A percentile compares a stretch with the other conserved stretches of the same genome.
These are phyloP conservation scores for Argentina silus DNA, from an alignment of 2,797 vertebrate genomes.

Conservation along the genomic window DNA sequence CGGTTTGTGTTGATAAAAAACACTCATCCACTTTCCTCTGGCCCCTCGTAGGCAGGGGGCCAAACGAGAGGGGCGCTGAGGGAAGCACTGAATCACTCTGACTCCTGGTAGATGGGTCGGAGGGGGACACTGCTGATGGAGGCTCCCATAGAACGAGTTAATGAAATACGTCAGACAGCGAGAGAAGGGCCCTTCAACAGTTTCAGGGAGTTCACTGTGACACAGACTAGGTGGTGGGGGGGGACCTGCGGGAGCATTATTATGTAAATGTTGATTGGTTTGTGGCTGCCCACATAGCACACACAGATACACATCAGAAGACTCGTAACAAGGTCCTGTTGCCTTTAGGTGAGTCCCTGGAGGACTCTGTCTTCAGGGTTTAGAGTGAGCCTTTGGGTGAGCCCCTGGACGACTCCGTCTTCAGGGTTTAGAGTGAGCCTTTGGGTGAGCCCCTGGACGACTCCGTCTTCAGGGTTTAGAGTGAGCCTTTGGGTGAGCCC, in stretches of 20 bases:
- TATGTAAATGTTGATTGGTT: not conserved
- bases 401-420: no score
- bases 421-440: no score
- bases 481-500: no score
- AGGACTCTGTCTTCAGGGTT: not conserved
- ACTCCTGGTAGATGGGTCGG: not conserved
- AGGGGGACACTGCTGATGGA: not conserved
- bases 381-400: not conserved
- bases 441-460: no score
- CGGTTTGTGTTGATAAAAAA: not conserved
- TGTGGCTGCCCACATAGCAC: not conserved
- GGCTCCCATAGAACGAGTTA: not conserved
- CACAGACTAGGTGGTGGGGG: not conserved
- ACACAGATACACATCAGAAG: not conserved
- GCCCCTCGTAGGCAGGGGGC: not conserved
- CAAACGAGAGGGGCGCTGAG: not conserved
- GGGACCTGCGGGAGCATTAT: not conserved
- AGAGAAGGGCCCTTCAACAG: not conserved
- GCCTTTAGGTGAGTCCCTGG: not conserved
- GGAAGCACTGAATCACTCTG: not conserved
- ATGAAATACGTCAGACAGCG: not conserved
- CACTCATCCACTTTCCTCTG: not conserved
- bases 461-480: no score
- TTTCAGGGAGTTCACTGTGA: not conserved
- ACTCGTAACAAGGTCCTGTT: not conserved